Conservation (phyloP, 1,140 invertebrate genomes). For the Sipha flava region DNA sequence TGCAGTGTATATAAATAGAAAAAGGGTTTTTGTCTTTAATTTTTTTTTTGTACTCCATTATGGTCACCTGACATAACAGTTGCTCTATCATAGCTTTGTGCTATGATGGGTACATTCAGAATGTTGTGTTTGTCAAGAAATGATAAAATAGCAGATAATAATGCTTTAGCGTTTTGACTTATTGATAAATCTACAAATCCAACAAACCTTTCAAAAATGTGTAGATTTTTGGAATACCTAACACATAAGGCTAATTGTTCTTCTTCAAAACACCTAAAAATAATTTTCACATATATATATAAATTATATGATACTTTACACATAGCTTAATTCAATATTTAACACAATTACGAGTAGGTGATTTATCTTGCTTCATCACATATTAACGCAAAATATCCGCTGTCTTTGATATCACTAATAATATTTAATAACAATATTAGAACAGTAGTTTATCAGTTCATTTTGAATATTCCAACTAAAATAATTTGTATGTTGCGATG, state of each 20-base stretch:
- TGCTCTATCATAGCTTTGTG: slow-evolving; percentile 34
- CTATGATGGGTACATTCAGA: neutral
- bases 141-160: neutral
- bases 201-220: neutral
- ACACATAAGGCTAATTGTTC: neutral
- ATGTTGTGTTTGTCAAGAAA: neutral
- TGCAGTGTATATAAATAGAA: slow-evolving; percentile 35
- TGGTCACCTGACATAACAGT: slow-evolving; percentile 31
- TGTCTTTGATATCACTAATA: neutral
- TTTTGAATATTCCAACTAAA: neutral
- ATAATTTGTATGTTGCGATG: neutral
- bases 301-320: neutral
- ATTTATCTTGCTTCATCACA: neutral
- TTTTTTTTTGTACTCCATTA: neutral
- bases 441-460: neutral
- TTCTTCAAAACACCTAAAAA: neutral
- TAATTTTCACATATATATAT: neutral
- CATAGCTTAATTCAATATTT: too few relatives aligned
- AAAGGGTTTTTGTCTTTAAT: slow-evolving; percentile 20
- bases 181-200: neutral
- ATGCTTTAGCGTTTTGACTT: neutral
- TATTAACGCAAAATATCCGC: too few relatives aligned
- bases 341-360: neutral
- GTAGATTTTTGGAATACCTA: neutral
- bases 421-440: neutral